phyloP scores from a whole-genome alignment of 1,140 invertebrate species.

The Galleria mellonella region DNA sequence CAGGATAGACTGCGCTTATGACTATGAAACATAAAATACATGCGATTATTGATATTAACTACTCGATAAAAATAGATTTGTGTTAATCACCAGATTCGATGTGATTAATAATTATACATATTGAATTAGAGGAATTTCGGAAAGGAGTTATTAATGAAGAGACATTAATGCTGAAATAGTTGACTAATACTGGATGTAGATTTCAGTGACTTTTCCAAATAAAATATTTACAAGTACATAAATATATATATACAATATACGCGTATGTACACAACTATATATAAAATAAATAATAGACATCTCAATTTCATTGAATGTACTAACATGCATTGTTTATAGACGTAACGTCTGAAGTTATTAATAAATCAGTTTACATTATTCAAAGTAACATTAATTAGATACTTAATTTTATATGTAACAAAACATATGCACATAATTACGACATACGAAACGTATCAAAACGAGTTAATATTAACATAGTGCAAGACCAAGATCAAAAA shows the following conservation, averaged over 20 bases:
- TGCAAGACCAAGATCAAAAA: too few relatives aligned
- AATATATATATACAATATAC: conserved; percentile 56
- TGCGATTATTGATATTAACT: neutral
- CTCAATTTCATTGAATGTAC: conserved; percentile 59
- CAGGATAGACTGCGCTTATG: conserved; percentile 4
- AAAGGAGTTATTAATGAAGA: too few relatives aligned
- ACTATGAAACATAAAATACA: conserved; percentile 4
- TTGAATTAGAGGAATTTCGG: too few relatives aligned
- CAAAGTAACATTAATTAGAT: too few relatives aligned
- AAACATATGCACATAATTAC: too few relatives aligned
- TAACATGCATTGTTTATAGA: conserved; percentile 32
- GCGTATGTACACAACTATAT: conserved; percentile 51
- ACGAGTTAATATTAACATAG: too few relatives aligned
- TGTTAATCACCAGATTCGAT: too few relatives aligned
- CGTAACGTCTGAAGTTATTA: conserved; percentile 15
- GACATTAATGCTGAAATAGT: conserved; percentile 35
- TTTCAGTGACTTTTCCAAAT: conserved; percentile 32
- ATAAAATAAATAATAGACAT: conserved; percentile 66
- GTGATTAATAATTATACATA: too few relatives aligned
- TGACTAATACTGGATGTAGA: conserved; percentile 59
- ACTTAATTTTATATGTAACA: too few relatives aligned
- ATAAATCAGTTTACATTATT: neutral
- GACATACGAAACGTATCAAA: too few relatives aligned
- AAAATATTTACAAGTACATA: conserved; percentile 61
- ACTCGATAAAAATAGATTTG: too few relatives aligned